Evolutionary conservation across 2,888 invertebrate genomes (phyloP).

Genomic region (Rhimphoctona megacephalus): DNA sequence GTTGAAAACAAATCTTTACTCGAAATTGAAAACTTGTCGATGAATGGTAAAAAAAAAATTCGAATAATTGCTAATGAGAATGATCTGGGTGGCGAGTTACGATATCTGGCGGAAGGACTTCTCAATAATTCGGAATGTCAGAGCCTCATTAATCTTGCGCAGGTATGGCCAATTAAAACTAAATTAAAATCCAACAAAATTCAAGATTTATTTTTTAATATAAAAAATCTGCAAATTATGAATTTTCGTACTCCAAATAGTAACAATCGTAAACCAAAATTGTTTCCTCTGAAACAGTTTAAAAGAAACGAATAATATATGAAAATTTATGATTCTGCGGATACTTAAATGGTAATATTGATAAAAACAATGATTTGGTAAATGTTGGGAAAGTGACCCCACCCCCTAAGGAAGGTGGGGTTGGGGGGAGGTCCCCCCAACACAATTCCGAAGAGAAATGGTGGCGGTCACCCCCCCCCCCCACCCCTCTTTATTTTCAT

Average conservation of each 20-base stretch:
- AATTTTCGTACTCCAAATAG: not conserved
- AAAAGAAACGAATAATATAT: not conserved
- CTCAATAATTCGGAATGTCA: constrained; percentile 82
- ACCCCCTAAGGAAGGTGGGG: no score
- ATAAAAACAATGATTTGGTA: no score
- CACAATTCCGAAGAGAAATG: no score
- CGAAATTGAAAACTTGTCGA: not conserved
- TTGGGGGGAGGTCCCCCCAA: no score
- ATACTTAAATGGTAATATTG: constrained; percentile 16
- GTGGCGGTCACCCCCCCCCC: no score
- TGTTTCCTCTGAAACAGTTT: not conserved
- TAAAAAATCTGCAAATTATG: not conserved
- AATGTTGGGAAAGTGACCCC: no score
- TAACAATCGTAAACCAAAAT: not conserved
- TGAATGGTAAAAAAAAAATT: constrained; percentile 21
- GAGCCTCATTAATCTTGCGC: constrained; percentile 81
- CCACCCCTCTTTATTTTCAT: no score
- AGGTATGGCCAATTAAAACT: constrained; percentile 68
- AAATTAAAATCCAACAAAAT: constrained; percentile 35
- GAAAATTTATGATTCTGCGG: constrained; percentile 1
- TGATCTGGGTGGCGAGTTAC: constrained; percentile 82
- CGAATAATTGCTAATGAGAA: constrained; percentile 72
- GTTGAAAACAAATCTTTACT: constrained; percentile 39
- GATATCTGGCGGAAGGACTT: constrained; percentile 84
- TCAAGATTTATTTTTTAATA: not conserved